Evolutionary conservation across 2,797 vertebrate species (phyloP).

Genomic region (Gorsachius magnificus): DNA sequence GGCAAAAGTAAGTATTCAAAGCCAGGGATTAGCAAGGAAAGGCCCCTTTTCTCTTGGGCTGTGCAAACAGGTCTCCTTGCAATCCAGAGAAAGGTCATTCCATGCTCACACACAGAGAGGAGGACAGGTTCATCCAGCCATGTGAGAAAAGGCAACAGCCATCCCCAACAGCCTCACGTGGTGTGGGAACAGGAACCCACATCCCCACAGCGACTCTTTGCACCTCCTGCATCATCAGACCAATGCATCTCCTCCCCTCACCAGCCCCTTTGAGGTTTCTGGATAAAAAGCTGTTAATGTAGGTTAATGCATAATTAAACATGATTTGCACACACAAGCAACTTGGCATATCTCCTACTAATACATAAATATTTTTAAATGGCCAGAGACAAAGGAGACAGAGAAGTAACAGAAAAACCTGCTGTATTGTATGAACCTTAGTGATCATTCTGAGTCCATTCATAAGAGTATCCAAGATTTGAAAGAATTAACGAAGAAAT

Average conservation of each 20-base stretch:
- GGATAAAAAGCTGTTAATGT: neutral
- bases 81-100: neutral
- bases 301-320: neutral
- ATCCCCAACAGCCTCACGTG: rapidly evolving
- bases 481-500: too few species aligned
- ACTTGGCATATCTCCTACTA: neutral
- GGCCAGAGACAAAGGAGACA: neutral
- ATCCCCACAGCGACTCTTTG: rapidly evolving
- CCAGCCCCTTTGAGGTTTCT: neutral
- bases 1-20: neutral
- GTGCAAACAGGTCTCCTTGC: too few species aligned
- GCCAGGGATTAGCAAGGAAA: neutral
- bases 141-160: rapidly evolving
- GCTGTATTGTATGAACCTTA: neutral
- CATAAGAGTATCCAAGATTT: too few species aligned
- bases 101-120: too few species aligned
- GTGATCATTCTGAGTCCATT: too few species aligned
- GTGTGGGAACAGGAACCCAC: neutral
- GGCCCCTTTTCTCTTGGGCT: neutral
- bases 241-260: neutral
- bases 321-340: neutral
- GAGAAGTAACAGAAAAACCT: neutral
- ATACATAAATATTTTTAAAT: neutral
- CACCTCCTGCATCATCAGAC: neutral
- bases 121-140: neutral